Conservation (phyloP, 1,140 invertebrate species). For the Caenorhabditis latens region DNA sequence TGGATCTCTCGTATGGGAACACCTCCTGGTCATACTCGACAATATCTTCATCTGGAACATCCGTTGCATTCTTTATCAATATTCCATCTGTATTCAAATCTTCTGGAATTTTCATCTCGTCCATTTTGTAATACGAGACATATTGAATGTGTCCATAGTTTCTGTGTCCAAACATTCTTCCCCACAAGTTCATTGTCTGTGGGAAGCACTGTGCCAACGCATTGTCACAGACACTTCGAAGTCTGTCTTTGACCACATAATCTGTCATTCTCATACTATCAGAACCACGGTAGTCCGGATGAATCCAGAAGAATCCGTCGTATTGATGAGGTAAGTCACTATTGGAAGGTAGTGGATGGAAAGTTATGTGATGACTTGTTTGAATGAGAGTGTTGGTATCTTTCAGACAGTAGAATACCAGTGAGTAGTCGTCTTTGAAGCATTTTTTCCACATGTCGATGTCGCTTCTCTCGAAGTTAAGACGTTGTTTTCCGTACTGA, state of each 20-base stretch:
- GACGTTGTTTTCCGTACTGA: slow-evolving; percentile 14
- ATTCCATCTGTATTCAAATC: slow-evolving; percentile 13
- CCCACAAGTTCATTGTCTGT: not conserved
- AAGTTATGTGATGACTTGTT: not conserved
- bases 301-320: not conserved
- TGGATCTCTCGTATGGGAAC: not conserved
- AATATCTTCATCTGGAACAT: slow-evolving; percentile 25
- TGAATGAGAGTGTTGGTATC: not conserved
- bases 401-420: not conserved
- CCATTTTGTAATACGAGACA: not conserved
- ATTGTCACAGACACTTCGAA: not conserved
- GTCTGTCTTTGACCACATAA: not conserved
- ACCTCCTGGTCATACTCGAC: slow-evolving; percentile 1
- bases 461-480: not conserved
- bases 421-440: not conserved
- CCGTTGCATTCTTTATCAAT: not conserved
- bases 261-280: slow-evolving; percentile 10
- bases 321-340: not conserved
- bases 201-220: not conserved
- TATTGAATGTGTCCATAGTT: not conserved
- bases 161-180: not conserved
- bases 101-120: not conserved
- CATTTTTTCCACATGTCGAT: not conserved
- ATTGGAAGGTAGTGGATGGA: not conserved
- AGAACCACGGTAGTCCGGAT: not conserved